A percentile compares a stretch with the other conserved stretches of the same genome.
phyloP scores from a whole-genome alignment of 2,888 invertebrate genomes.

The Dexiosoma caninum region DNA sequence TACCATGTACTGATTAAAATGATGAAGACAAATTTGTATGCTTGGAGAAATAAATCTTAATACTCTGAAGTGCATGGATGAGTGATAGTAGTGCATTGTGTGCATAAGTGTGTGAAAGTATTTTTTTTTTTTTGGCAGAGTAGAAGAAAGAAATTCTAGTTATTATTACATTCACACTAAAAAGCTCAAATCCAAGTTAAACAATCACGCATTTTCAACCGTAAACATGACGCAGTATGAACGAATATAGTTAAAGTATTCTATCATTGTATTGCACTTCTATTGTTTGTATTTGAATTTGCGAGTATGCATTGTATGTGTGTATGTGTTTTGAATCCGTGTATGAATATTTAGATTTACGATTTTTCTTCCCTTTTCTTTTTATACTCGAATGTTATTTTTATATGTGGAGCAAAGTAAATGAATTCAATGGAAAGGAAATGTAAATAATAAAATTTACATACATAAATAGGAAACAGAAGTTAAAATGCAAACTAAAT shows the following conservation, averaged over 20 bases:
- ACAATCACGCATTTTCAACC: conserved; percentile 56
- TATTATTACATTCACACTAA: not conserved
- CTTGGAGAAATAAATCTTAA: not conserved
- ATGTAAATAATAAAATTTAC: conserved; percentile 24
- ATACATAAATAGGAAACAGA: conserved; percentile 5
- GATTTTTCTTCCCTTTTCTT: not conserved
- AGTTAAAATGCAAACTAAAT: not conserved
- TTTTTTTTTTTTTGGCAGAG: no score
- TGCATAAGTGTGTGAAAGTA: conserved; percentile 6
- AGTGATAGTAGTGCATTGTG: conserved; percentile 15
- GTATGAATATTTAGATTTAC: not conserved
- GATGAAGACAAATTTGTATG: not conserved
- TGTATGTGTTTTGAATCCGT: not conserved
- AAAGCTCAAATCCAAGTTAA: conserved; percentile 28
- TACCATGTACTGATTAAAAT: conserved; percentile 3
- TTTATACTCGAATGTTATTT: not conserved
- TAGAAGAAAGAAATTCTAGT: not conserved
- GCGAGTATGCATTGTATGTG: no score
- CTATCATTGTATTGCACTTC: not conserved
- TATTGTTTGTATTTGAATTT: conserved; percentile 2
- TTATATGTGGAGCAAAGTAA: conserved; percentile 30
- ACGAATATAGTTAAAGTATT: not conserved
- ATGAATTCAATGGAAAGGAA: conserved; percentile 19
- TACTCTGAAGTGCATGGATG: not conserved
- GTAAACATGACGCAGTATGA: conserved; percentile 43